Base-by-base conservation (phyloP, 2,888 invertebrate species). In the Philereme transversata region DNA sequence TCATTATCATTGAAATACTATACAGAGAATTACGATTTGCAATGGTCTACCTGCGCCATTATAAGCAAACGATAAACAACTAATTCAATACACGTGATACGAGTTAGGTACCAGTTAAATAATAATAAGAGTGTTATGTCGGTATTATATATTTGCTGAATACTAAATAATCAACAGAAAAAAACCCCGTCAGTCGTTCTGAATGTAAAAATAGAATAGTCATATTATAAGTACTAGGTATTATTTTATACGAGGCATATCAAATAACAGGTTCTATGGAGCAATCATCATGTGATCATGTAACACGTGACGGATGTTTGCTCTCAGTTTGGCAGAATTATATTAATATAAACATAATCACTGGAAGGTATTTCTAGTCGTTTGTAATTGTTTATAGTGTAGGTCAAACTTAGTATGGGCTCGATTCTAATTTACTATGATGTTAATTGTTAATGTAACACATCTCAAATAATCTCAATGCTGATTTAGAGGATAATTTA, bases 211-310 rank as follows among this genome's bases (percentile, higher is more conserved):
- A 45, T 47, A 47, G 35, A 5, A 34, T 34, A 51, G 45, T 57
- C 9, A 53, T 60, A 45, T 35, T 45, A 38, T n/a, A 8, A 48
- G 38, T 43, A 56, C 49, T 40, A 49, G 43, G 33, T 36, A 53
- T 47, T 46, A 48, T 51, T 58, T 5, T 58, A 10, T 43, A 43
- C 10, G 0, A 10, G 10, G n/a, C 4, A 38, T 51, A 57, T 62
- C 57, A 51, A 51, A 51, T 48, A 55, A 62, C 62, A 51, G 47
- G 54, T 55, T 58, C 36, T 11, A 22, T 11, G 51, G 43, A 50
- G 46, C 51, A 54, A 47, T 58, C 46, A 54, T 47, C 57, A 62
- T 54, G 54, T 62, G 57, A 48, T 47, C 45, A 11, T 6, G 38
- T 38, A 22, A 36, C 47, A 51, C 35, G 51, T 57, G 41, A 41